phyloP scores from a whole-genome alignment of 2,113 vertebrate genomes.

The Arenaria interpres region DNA sequence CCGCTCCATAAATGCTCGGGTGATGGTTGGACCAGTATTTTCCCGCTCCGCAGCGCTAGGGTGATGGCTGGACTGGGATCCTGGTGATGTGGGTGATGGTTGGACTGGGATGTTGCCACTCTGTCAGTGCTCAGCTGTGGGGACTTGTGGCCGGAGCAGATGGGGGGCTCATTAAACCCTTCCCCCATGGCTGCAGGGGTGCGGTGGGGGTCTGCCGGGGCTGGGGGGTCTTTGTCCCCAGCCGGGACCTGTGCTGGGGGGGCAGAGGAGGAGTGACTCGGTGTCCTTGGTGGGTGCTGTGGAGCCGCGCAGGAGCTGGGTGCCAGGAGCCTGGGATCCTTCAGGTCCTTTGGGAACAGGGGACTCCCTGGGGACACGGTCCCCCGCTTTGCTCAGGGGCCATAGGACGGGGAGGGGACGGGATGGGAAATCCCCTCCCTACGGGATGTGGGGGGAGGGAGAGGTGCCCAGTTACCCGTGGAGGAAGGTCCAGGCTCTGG shows the following conservation, averaged over 20 bases:
- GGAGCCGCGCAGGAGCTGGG: neutral
- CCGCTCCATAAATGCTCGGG: no score
- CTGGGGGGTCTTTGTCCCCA: neutral
- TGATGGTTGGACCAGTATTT: no score
- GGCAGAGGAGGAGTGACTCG: neutral
- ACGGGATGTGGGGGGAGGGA: rapidly evolving
- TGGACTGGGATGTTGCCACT: rapidly evolving
- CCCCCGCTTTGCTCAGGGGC: neutral
- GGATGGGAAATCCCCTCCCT: neutral
- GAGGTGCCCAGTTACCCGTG: neutral
- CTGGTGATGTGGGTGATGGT: no score
- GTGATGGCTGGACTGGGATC: neutral
- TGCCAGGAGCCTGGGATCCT: neutral
- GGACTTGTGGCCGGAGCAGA: rapidly evolving
- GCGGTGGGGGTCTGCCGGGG: neutral
- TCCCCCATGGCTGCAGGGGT: no score
- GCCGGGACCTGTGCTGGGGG: neutral
- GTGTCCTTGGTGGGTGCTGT: neutral
- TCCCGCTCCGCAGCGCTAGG: no score
- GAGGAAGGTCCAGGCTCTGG: neutral
- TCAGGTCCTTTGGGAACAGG: neutral
- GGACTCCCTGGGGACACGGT: neutral
- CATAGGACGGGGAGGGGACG: rapidly evolving
- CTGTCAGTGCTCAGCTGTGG: rapidly evolving
- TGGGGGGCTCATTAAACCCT: rapidly evolving